These are phyloP conservation scores for Caenorhabditis briggsae DNA, from an alignment of 1,140 invertebrate genomes.

Conservation along the genomic window DNA sequence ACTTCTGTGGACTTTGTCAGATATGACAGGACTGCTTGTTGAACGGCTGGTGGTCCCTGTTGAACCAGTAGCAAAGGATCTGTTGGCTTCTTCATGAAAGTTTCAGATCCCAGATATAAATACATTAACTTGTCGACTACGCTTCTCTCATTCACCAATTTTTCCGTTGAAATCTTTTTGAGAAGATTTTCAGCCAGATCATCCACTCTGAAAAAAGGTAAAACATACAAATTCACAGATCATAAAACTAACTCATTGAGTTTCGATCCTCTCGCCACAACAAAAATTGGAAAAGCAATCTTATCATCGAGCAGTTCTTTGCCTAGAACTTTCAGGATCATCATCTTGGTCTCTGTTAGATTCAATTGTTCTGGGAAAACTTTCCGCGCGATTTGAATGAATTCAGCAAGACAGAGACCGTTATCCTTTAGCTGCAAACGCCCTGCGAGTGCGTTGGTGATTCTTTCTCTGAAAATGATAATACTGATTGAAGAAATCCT, in stretches of 20 bases:
- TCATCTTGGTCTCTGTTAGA: slow-evolving; percentile 35
- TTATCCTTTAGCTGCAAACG: background rate
- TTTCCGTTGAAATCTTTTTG: slow-evolving; percentile 55
- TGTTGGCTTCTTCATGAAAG: background rate
- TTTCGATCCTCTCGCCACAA: background rate
- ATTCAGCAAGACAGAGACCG: slow-evolving; percentile 5
- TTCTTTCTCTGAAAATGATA: slow-evolving; percentile 6
- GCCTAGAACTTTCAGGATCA: slow-evolving; percentile 34
- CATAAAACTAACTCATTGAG: slow-evolving; percentile 50
- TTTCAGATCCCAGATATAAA: slow-evolving; percentile 41
- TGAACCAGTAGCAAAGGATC: background rate
- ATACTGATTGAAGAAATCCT: background rate
- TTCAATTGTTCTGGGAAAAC: background rate
- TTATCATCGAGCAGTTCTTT: slow-evolving; percentile 37
- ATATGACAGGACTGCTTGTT: slow-evolving; percentile 3
- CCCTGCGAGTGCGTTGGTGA: background rate
- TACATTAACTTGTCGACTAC: slow-evolving; percentile 42
- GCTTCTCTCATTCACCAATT: background rate
- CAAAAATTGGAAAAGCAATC: slow-evolving; percentile 47
- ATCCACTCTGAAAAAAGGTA: slow-evolving; percentile 31
- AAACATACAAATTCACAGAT: background rate
- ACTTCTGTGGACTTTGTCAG: slow-evolving; percentile 33
- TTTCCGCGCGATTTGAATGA: background rate
- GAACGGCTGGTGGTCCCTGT: no score
- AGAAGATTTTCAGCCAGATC: slow-evolving; percentile 39